phyloP scores from a whole-genome alignment of 1,140 invertebrate species.

The Procambarus clarkii region DNA sequence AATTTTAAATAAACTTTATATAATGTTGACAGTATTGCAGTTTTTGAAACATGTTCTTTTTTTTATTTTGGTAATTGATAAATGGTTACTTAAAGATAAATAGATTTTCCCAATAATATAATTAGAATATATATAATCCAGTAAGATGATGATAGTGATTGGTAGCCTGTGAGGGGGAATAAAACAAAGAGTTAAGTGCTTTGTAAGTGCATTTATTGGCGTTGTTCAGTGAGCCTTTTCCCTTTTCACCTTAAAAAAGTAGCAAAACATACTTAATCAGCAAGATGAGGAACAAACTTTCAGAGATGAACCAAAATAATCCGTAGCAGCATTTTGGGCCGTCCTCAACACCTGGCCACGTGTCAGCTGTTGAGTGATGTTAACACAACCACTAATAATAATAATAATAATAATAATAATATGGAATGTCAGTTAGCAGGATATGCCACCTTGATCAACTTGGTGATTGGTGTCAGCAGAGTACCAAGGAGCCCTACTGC shows the following conservation, averaged over 20 bases:
- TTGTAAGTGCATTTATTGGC: slow-evolving; percentile 8
- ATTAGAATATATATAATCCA: neutral
- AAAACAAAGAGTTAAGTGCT: neutral
- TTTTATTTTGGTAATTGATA: neutral
- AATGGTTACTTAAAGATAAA: too few species aligned
- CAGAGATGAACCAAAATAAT: neutral
- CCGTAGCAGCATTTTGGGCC: neutral
- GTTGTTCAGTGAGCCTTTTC: slow-evolving; percentile 11
- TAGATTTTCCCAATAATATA: too few species aligned
- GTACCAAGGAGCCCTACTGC: neutral
- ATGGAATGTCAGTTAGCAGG: neutral
- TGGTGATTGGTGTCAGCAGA: neutral
- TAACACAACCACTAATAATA: neutral
- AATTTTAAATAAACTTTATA: neutral
- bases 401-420: neutral
- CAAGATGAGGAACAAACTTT: neutral
- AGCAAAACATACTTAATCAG: slow-evolving; percentile 4
- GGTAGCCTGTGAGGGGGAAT: neutral
- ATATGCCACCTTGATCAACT: neutral
- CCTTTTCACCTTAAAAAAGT: slow-evolving; percentile 15
- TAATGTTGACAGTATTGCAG: neutral
- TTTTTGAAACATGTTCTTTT: neutral
- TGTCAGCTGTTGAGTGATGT: neutral
- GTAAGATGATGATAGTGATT: too few species aligned
- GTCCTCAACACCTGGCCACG: neutral